phyloP scores from a whole-genome alignment of 2,113 vertebrate genomes.

The Mobula hypostoma region DNA sequence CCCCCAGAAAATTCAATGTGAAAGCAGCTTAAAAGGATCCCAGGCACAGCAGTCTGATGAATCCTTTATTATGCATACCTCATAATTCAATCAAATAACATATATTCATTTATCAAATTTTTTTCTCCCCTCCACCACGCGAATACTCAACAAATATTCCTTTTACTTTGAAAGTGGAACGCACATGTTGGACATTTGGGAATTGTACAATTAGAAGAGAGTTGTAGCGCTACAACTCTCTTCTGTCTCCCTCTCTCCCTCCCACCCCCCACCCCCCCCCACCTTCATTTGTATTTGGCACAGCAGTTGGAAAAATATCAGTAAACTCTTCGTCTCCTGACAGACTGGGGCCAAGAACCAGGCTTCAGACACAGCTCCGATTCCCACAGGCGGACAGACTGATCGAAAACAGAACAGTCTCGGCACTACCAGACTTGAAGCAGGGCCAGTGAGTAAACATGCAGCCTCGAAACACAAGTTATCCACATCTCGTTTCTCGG shows the following conservation, averaged over 20 bases:
- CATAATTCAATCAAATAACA: background rate
- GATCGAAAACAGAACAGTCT: slow-evolving; percentile 34
- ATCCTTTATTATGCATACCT: background rate
- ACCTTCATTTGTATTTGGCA: slow-evolving; percentile 20
- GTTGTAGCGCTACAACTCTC: background rate
- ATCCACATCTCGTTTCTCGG: background rate
- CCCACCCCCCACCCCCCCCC: background rate
- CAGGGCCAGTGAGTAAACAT: slow-evolving; percentile 6
- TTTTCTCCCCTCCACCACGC: background rate
- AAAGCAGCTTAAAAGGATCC: background rate
- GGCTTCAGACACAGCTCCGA: slow-evolving; percentile 27
- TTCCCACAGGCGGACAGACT: slow-evolving; percentile 32
- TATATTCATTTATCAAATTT: background rate
- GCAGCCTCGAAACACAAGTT: slow-evolving; percentile 22
- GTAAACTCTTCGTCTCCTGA: slow-evolving; percentile 4
- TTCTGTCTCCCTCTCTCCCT: background rate
- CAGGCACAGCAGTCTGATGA: background rate
- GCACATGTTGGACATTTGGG: background rate
- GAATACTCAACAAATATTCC: background rate
- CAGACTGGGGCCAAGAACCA: slow-evolving; percentile 30
- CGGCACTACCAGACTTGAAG: slow-evolving; percentile 14
- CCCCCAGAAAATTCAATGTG: background rate
- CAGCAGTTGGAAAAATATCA: slow-evolving; percentile 32
- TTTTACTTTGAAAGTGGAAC: background rate
- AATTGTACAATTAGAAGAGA: background rate